Base-by-base conservation (phyloP, 2,113 vertebrate genomes). In the Spea multiplicata region DNA sequence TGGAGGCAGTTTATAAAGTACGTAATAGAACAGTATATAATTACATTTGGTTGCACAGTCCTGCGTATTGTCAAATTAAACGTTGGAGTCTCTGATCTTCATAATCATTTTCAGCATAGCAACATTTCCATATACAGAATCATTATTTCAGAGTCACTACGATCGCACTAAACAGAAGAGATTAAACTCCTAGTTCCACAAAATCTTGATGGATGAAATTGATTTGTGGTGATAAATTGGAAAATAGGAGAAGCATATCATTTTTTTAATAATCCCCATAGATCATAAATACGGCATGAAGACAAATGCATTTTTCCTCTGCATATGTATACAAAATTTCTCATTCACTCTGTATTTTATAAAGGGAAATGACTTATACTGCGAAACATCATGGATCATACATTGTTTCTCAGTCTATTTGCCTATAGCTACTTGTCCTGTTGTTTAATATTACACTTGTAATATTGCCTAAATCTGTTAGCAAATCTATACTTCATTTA, bases 51-150 rank as follows among this genome's bases (percentile, higher is more conserved):
- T 73, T 67, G n/a, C 57, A 14, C 66, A 44, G 30, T 46, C 73
- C 62, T 66, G 49, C n/a, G 52, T 79, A 73, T 79, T 73, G 77
- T 53, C 49, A 66, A 52, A 57, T 66, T 73, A 57, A 66, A 73
- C 17, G 65, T 17, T 44, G 45, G 50, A n/a, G n/a, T n/a, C n/a
- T n/a, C n/a, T n/a, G n/a, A 71, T 71, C 77, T 79, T 45, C n/a
- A 78, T 79, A 67, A 79, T 67, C 49, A 73, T 79, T 52, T 79
- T 61, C 53, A 73, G 16, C 17, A 16, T 48, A 14, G 77, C 66
- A 55, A 67, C 62, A 57, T 79, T 73, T 57, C 61, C 44, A 53
- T 59, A 79, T 66, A 79, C 67, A 17, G 48, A 53, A 73, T 13
- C 44, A 57, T 73, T 73, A 73, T 72, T 72, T 78, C 46, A 78